Evolutionary conservation across 1,140 invertebrate genomes (phyloP), one percentile per base, ranked within the genome.

Genomic region (Drosophila arizonae): DNA sequence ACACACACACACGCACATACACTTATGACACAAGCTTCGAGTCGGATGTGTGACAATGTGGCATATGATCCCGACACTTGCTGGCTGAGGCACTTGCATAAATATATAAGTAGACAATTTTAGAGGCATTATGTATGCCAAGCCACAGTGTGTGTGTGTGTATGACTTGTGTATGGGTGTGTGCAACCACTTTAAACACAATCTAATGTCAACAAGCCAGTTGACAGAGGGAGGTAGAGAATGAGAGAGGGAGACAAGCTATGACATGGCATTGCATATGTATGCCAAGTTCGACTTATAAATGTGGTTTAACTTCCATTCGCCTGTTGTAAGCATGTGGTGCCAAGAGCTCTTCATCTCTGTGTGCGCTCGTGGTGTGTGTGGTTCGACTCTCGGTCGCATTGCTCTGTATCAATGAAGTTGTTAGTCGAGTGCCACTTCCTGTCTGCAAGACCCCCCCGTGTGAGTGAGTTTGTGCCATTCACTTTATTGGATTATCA

Each of bases 401-500:
- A 67, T 76, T 65, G 50, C 36, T 72, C 55, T 72, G 79, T 79
- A 77, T 86, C 79, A 82, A 86, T 86, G 76, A 87, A 86, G 82
- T 77, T 81, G 81, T 86, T 86, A 87, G 79, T 65, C 58, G 55
- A 82, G 82, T 76, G 71, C 52, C 71, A 46, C 79, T 81, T 79
- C 69, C 62, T 45, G 56, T 36, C 64, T 48, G 21, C 5, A 50
- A 24, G 21, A 4, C 5, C 24, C 11, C n/a, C 13, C 15, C 11
- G 6, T 60, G 50, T 39, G 26, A 4, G 3, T 61, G 50, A 76
- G 50, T 45, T 45, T 39, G 26, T 73, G 60, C 68, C 81, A 55
- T 84, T 80, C 72, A 77, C 76, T 82, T 86, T 86, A 86, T 86
- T 87, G 76, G 84, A 82, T 87, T 86, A 86, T 74, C 79, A 88